A percentile compares a stretch with the other conserved stretches of the same genome.
phyloP scores from a whole-genome alignment of 1,140 invertebrate species.

The Paracyclopina nana region DNA sequence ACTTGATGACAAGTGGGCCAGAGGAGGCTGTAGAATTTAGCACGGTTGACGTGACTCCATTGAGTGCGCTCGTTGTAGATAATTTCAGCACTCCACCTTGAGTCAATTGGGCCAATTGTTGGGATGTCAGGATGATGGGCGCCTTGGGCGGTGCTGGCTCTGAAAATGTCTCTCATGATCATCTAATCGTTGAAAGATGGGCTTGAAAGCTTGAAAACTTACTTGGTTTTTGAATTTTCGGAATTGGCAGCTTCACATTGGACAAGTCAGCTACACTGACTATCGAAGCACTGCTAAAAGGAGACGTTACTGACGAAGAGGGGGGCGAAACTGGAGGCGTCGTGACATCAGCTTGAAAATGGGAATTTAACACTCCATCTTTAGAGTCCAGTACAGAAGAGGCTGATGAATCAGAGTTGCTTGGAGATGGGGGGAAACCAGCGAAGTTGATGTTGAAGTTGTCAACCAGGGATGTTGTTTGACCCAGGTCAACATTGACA shows the following conservation, averaged over 20 bases:
- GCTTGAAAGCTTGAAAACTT: not conserved
- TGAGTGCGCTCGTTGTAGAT: not conserved
- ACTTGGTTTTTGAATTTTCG: constrained; percentile 8
- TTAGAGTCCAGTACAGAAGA: not conserved
- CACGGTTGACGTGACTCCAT: not conserved
- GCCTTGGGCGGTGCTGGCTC: not conserved
- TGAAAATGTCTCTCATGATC: not conserved
- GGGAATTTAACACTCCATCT: not conserved
- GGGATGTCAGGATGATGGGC: not conserved
- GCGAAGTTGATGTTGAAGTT: not conserved
- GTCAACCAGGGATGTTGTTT: not conserved
- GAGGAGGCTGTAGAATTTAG: not conserved
- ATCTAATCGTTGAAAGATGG: not conserved
- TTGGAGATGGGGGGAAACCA: not conserved
- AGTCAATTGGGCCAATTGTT: constrained; percentile 1
- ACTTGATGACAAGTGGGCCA: constrained; percentile 10
- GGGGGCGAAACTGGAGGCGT: not conserved
- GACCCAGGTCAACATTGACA: not conserved
- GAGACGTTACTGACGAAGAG: not conserved
- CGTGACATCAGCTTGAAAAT: not conserved
- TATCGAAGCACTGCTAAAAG: not conserved
- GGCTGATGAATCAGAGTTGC: not conserved
- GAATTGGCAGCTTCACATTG: constrained; percentile 10
- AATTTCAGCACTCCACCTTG: constrained; percentile 4
- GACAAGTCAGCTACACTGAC: constrained; percentile 3